Evolutionary conservation across 2,888 invertebrate genomes (phyloP), one percentile per base, ranked within the genome.

Genomic region (Ernsta delagoae): DNA sequence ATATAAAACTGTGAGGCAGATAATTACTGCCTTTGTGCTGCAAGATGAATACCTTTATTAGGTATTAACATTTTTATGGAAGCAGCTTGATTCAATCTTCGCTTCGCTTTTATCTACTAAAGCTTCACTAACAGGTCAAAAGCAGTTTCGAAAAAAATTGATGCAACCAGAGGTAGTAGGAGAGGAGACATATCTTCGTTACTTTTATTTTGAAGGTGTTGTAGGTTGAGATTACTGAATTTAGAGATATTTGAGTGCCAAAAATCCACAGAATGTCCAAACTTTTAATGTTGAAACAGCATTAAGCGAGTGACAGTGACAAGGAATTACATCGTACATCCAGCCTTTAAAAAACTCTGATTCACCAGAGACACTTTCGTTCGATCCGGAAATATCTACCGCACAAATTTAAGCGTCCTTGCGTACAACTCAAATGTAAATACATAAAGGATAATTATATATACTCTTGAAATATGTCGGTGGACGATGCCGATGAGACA

Each of bases 351-450:
- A 81, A 88, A 88, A 82, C 77, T 85, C 85, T 90, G 92, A 92
- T 86, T 93, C 92, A 92, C 80, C 84, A 76, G 82, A 87, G 87
- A 87, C 85, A 85, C 79, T 89, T 90, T 86, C 84, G 87, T 90
- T 83, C 79, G 85, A 86, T 88, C 81, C 91, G 92, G 90, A 92
- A 90, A 90, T 92, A 92, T 86, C 86, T 80, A 73, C 79, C 59
- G 11, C 74, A 82, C 87, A 80, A 83, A 89, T 87, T 89, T 90
- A 89, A 88, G 83, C 86, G 92, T 92, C 92, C 92, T 93, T 93
- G 91, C 83, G 84, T 84, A 80, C 83, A 81, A 82, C 83, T 86
- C 85, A 83, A 86, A 86, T 82, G 75, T 78, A 75, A 77, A 79
- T 84, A 84, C 75, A 78, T 81, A 85, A 87, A 89, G 89, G 89